These are phyloP conservation scores for Hucho hucho DNA, from an alignment of 2,113 vertebrate genomes.

Conservation along the genomic window DNA sequence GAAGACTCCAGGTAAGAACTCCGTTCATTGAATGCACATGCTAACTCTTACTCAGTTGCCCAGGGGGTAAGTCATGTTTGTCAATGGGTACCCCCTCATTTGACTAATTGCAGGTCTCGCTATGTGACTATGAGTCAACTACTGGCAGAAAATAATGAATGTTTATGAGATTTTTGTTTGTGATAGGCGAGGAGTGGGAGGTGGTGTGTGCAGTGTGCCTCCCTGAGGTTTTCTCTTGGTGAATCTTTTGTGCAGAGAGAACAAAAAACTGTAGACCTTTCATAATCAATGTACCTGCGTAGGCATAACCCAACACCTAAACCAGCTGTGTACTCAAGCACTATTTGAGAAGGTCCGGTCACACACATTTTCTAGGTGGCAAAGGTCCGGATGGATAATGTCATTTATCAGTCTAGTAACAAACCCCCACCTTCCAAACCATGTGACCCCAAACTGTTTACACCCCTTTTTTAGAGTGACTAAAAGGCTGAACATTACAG, in stretches of 20 bases:
- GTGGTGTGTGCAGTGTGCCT: neutral
- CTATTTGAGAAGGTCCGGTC: no score
- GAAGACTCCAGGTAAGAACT: conserved; percentile 20
- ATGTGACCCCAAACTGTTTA: no score
- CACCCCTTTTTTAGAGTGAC: neutral
- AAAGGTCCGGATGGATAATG: no score
- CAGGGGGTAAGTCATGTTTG: neutral
- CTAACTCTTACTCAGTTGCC: conserved; percentile 33
- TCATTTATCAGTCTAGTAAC: no score
- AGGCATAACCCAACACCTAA: no score
- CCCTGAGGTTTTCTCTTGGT: neutral
- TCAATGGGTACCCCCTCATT: neutral
- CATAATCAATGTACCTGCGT: no score
- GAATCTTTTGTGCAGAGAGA: neutral
- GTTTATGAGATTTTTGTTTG: neutral
- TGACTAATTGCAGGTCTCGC: neutral
- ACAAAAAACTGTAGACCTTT: no score
- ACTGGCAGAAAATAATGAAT: neutral
- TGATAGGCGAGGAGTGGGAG: neutral
- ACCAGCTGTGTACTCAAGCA: no score
- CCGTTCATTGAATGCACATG: conserved; percentile 21
- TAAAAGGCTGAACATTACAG: neutral
- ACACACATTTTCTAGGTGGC: no score
- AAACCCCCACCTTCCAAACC: no score
- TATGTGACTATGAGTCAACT: neutral